These are phyloP conservation scores for Neoaliturus tenellus DNA, from an alignment of 2,888 invertebrate species.

Conservation along the genomic window DNA sequence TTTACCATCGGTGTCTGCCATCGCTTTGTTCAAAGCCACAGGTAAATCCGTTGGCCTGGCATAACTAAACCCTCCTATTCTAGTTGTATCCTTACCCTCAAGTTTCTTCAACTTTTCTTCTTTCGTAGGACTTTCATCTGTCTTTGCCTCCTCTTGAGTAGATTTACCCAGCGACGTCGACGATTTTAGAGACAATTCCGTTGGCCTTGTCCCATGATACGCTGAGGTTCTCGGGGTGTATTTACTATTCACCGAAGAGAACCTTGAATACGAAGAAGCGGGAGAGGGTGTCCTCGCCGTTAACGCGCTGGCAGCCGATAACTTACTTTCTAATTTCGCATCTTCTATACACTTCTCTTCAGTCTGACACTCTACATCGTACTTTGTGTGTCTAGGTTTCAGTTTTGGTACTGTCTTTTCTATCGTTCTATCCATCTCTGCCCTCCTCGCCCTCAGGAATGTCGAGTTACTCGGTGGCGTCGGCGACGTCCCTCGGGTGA, in stretches of 20 bases:
- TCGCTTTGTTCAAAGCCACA: conserved; percentile 75
- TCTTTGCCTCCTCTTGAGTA: conserved; percentile 41
- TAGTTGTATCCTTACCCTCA: conserved; percentile 62
- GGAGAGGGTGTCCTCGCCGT: conserved; percentile 40
- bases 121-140: conserved; percentile 43
- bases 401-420: conserved; percentile 76
- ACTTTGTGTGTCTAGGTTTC: conserved; percentile 58
- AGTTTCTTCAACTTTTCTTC: conserved; percentile 45
- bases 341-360: conserved; percentile 71
- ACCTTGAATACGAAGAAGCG: conserved; percentile 34
- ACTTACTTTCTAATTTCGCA: conserved; percentile 45
- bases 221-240: conserved; percentile 49
- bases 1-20: conserved; percentile 43
- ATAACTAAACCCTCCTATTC: conserved; percentile 69
- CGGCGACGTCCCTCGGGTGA: conserved; percentile 87
- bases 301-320: conserved; percentile 61
- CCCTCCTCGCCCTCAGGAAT: conserved; percentile 80
- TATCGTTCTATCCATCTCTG: conserved; percentile 83
- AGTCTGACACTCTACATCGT: conserved; percentile 75
- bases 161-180: conserved; percentile 15
- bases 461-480: conserved; percentile 80
- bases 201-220: conserved; percentile 52
- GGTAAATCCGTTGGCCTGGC: conserved; percentile 67
- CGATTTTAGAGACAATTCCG: conserved; percentile 54
- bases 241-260: background rate